Base-by-base conservation (phyloP, 2,797 vertebrate species). In the Phalloptychus januarius region DNA sequence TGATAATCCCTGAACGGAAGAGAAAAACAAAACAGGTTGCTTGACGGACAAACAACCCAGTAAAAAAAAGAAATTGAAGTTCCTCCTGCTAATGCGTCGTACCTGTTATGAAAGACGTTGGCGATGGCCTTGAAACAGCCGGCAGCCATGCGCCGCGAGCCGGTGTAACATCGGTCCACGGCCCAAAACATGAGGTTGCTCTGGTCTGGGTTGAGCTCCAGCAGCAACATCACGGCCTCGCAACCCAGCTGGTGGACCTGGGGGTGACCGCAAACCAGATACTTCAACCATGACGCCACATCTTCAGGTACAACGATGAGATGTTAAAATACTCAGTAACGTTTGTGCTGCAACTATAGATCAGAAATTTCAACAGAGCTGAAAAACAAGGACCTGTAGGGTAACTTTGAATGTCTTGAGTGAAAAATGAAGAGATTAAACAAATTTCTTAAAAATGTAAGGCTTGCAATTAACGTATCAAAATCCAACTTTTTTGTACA, bases 101-200 rank as follows among this genome's bases (percentile, higher is more conserved):
- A 98, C 98, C 98, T 99, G 96, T 97, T 99, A 85, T 99, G 98
- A 95, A 99, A 99, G 77, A 99, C 98, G 0, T 96, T 99, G 72
- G 98, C 97, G 23, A 99, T 99, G 87, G 98, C 98, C 92, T 96
- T 97, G 84, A 99, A 99, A 92, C 98, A 99, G 85, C 98, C 98
- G 0, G 98, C 95, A 4, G 98, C 98, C 45, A 99, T 97, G 38
- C 97, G 95, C 42, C 96, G 96, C 45, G 98, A 99, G 40, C 98
- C 98, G 0, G 98, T 99, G 93, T 99, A 99, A 88, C 98, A 99
- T 72, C 98, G 98, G 76, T 99, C 98, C 91, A 99, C 98, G 0
- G 97, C 98, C 98, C 98, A 99, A 88, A 97, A 98, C 97, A 99
- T 97, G 87, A 99, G 96, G 94, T 99, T 99, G 93, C 96, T 99